Evolutionary conservation across 2,888 invertebrate species (phyloP).

Genomic region (Agriopis aurantiaria): DNA sequence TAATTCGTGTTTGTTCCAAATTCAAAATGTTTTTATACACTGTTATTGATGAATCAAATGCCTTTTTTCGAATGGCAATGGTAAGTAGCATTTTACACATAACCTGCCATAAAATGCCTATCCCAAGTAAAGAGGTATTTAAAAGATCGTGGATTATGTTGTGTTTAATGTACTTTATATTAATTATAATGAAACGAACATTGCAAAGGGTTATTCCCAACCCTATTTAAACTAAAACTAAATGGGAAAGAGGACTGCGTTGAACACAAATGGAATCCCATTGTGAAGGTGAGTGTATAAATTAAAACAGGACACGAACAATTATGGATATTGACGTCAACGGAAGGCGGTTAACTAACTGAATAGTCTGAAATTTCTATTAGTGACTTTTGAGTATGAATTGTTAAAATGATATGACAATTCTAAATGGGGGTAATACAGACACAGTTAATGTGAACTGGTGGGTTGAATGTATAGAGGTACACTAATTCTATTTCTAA

Average conservation of each 20-base stretch:
- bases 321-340: conserved; percentile 52
- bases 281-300: conserved; percentile 46
- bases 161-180: conserved; percentile 6
- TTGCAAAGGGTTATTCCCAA: conserved; percentile 8
- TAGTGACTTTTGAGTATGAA: conserved; percentile 35
- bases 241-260: conserved; percentile 22
- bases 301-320: conserved; percentile 52
- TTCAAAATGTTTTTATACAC: too few relatives aligned
- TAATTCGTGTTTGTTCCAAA: too few relatives aligned
- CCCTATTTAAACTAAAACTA: conserved; percentile 17
- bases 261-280: conserved; percentile 20
- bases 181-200: conserved; percentile 3
- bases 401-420: conserved; percentile 30
- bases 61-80: too few relatives aligned
- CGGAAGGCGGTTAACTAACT: conserved; percentile 51
- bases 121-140: not conserved
- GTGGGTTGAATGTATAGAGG: not conserved
- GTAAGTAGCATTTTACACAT: too few relatives aligned
- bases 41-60: too few relatives aligned
- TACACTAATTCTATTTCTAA: not conserved
- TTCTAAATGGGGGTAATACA: conserved; percentile 34
- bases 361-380: conserved; percentile 41
- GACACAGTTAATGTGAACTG: not conserved
- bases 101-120: not conserved
- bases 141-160: not conserved